A percentile compares a stretch with the other conserved stretches of the same genome.
Conservation (phyloP, 2,888 invertebrate genomes). For the Campoplex capitator region DNA sequence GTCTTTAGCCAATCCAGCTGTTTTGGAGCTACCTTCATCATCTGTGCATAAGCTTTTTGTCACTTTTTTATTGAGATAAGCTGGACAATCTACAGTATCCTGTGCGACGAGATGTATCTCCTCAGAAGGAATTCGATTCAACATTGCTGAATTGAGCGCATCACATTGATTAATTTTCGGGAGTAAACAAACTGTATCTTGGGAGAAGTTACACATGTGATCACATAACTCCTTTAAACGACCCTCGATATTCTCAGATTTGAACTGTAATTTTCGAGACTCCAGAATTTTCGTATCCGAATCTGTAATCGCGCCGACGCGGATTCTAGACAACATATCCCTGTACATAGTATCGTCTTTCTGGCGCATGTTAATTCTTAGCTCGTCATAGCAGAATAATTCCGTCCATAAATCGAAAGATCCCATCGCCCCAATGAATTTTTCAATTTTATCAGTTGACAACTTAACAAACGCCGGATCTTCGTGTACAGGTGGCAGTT, state of each 20-base stretch:
- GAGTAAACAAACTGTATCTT: conserved; percentile 75
- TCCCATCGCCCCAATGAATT: conserved; percentile 44
- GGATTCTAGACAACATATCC: conserved; percentile 15
- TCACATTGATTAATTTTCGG: conserved; percentile 71
- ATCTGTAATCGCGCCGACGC: conserved; percentile 36
- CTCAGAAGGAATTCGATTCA: conserved; percentile 55
- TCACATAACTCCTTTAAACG: conserved; percentile 59
- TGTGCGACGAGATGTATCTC: conserved; percentile 66
- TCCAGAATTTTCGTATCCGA: conserved; percentile 34
- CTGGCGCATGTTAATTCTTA: background rate
- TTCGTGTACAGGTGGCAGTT: conserved; percentile 76
- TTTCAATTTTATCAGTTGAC: conserved; percentile 65
- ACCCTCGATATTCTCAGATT: conserved; percentile 56
- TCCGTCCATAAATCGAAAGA: conserved; percentile 60
- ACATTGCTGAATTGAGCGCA: conserved; percentile 67
- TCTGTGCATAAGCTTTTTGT: conserved; percentile 57
- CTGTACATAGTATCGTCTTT: background rate
- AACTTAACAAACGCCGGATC: conserved; percentile 71
- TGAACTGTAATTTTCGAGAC: conserved; percentile 59
- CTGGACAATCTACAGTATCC: conserved; percentile 70
- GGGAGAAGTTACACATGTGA: conserved; percentile 69
- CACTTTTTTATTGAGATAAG: conserved; percentile 63
- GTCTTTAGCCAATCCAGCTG: conserved; percentile 73
- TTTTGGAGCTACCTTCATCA: conserved; percentile 70
- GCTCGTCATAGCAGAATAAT: background rate